A percentile compares a stretch with the other conserved stretches of the same genome.
These are phyloP conservation scores for Poecilobothrus nobilitatus DNA, from an alignment of 2,888 invertebrate genomes.

Conservation along the genomic window DNA sequence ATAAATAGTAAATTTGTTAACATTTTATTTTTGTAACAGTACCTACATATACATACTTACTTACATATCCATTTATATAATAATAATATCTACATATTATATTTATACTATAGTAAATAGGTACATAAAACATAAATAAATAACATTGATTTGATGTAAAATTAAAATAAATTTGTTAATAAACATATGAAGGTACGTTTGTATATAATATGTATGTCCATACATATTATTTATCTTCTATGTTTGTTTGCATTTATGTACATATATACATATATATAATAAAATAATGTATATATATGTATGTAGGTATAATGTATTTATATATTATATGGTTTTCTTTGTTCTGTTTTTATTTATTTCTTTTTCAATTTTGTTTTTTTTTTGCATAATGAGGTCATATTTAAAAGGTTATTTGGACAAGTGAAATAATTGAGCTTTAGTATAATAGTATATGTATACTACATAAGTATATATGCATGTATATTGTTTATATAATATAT, in stretches of 20 bases:
- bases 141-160: not conserved
- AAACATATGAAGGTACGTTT: not conserved
- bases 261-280: no score
- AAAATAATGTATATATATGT: no score
- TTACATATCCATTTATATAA: not conserved
- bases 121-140: no score
- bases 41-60: not conserved
- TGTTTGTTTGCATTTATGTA: no score
- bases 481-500: not conserved
- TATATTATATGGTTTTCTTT: not conserved
- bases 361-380: not conserved
- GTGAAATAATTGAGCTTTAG: not conserved
- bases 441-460: not conserved
- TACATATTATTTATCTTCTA: not conserved
- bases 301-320: no score
- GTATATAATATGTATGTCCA: not conserved
- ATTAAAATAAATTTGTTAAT: not conserved
- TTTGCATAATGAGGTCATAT: conserved; percentile 6
- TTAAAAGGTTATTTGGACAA: conserved; percentile 6
- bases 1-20: no score
- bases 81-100: not conserved
- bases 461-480: not conserved
- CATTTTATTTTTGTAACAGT: not conserved
- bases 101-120: no score
- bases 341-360: not conserved